Conservation (phyloP, 92 coral and sea anemone species). For the Porites cylindrica region DNA sequence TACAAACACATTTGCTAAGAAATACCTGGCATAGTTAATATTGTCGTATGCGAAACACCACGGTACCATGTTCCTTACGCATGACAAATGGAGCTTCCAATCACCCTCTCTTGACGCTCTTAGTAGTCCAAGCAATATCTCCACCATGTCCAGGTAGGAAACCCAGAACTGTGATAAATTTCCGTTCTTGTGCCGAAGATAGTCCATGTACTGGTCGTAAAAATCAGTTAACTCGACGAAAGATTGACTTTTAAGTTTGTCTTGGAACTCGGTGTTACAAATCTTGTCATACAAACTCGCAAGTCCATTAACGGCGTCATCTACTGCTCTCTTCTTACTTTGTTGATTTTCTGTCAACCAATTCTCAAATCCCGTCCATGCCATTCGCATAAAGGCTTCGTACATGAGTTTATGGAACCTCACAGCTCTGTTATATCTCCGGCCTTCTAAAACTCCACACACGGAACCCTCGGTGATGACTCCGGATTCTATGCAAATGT, state of each 20-base stretch:
- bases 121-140: slow-evolving; percentile 25
- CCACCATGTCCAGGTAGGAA: slow-evolving; percentile 34
- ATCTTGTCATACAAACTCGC: slow-evolving; percentile 27
- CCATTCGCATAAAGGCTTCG: too few relatives aligned
- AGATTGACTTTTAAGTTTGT: slow-evolving; percentile 21
- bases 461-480: slow-evolving; percentile 59
- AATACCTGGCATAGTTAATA: slow-evolving; percentile 13
- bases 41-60: slow-evolving; percentile 48
- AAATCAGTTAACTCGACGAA: slow-evolving; percentile 35
- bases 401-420: slow-evolving; percentile 62
- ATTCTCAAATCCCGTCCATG: too few relatives aligned
- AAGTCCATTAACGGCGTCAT: neutral
- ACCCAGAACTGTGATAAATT: slow-evolving; percentile 39
- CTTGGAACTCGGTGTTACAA: slow-evolving; percentile 27
- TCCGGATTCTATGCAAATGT: slow-evolving; percentile 57
- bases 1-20: neutral
- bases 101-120: slow-evolving; percentile 36
- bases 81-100: slow-evolving; percentile 43
- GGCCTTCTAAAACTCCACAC: slow-evolving; percentile 52
- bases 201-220: slow-evolving; percentile 19
- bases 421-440: slow-evolving; percentile 59
- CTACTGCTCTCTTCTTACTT: neutral
- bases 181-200: slow-evolving; percentile 38
- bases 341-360: neutral
- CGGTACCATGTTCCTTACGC: slow-evolving; percentile 24